Base-by-base conservation (phyloP, 2,888 invertebrate species). In the Nipponacmea schrenckii region DNA sequence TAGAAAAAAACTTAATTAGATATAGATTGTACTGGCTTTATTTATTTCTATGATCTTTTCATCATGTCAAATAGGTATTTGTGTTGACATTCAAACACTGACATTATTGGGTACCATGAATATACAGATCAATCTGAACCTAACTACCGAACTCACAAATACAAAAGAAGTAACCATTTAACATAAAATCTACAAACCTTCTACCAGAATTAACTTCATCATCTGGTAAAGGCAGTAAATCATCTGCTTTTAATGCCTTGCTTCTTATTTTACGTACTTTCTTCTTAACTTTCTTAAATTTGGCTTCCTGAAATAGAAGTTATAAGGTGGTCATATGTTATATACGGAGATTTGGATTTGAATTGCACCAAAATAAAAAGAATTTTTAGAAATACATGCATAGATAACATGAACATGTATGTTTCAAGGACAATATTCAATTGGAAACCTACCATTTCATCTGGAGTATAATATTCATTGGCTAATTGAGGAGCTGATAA, bases 221-320 rank as follows among this genome's bases (percentile, higher is more conserved):
- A 0, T 74, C 78, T 20, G 72, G 62, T 24, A 78, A 66, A n/a
- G 75, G 75, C 66, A 92, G 86, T 44, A 95, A 89, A 84, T 95
- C 94, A 78, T 94, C 94, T 0, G 94, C 94, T 80, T 92, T 94
- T 5, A 95, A 86, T 62, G 89, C 84, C 64, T 86, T 87, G 83
- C 91, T 91, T 0, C 94, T 89, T 27, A 94, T 91, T 87, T 94
- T 94, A 69, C 93, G 91, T 0, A 91, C 86, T 87, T 91, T 88
- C 79, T 87, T 89, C 77, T 94, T 96, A 67, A 94, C 92, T 87
- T 96, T 96, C 89, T 96, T 97, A 89, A 97, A 96, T 90, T 94
- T 94, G 62, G 81, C 79, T 65, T 78, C 79, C 79, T 83, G 70
- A 12, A 72, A 72, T 39, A 65, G 44, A 39, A 44, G 31, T 31